Conservation (phyloP, 2,888 invertebrate genomes). For the Xanthorhoe designata region DNA sequence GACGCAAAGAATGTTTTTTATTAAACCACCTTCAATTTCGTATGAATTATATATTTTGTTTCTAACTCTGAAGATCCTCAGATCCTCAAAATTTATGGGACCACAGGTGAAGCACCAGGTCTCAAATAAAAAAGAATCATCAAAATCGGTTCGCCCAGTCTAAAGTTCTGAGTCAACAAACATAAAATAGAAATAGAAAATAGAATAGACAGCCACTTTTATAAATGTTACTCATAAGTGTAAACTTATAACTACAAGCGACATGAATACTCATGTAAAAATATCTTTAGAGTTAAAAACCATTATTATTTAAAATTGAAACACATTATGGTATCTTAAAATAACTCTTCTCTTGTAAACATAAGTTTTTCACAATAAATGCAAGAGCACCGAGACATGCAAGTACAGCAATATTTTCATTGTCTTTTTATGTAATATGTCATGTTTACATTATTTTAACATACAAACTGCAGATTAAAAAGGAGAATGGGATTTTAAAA, state of each 20-base stretch:
- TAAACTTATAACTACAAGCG: background rate
- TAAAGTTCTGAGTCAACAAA: no score
- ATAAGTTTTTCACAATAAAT: constrained; percentile 20
- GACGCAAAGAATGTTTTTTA: no score
- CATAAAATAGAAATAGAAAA: no score
- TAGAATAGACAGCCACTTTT: no score
- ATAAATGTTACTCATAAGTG: background rate
- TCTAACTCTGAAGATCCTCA: no score
- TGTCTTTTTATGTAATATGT: constrained; percentile 19
- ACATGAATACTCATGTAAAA: constrained; percentile 2
- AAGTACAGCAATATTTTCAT: constrained; percentile 23
- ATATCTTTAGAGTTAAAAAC: constrained; percentile 4
- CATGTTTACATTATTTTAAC: constrained; percentile 51
- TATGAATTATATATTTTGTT: no score
- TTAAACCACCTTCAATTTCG: no score
- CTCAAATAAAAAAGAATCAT: no score
- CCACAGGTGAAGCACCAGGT: no score
- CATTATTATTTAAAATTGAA: background rate
- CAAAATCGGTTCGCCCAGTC: no score
- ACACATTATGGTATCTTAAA: background rate
- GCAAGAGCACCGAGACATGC: background rate
- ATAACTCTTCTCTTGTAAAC: constrained; percentile 13
- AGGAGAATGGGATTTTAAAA: constrained; percentile 24
- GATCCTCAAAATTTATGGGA: no score
- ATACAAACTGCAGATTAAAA: constrained; percentile 47